Base-by-base conservation (phyloP, 2,113 vertebrate species). In the Burhinus bistriatus region DNA sequence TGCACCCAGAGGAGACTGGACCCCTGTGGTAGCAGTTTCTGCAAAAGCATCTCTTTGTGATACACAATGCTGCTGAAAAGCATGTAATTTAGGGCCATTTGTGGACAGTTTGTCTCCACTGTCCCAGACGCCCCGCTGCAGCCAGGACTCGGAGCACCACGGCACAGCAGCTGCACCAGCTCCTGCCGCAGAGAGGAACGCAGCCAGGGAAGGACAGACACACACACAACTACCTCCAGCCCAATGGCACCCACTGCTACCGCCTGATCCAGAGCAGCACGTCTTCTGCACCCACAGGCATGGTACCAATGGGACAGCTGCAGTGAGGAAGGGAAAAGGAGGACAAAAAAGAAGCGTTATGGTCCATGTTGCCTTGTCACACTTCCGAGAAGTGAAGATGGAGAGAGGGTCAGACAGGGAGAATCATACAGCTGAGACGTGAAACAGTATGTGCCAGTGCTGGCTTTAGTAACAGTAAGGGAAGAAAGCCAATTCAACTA, bases 81-180 rank as follows among this genome's bases (percentile, higher is more conserved):
- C 15, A 15, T 2, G 11, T 6, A 14, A 62, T 34, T 78, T 20
- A 78, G 22, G 64, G 17, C 20, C 34, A 70, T 58, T 44, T 49
- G 30, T 17, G 29, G 38, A 59, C 1, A 8, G 25, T 32, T 87
- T 65, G 29, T n/a, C 64, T 51, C 32, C 65, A 34, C 54, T 42
- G 27, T 12, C 61, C 44, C 16, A 8, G 54, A 62, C 1, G 3
- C 34, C 27, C 18, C 0, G 0, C 30, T 66, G 54, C 29, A 72
- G 62, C 52, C 3, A 2, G 38, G 44, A 66, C 69, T 30, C 0
- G 0, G 11, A 83, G n/a, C 9, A 20, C 16, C 13, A 20, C 2
- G 1, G 61, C 47, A 71, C 12, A 59, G 83, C 54, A 71, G 57
- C 47, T 65, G 40, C 49, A 86, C 4, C 58, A 86, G 1, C 9